Evolutionary conservation across 2,888 invertebrate species (phyloP).

Genomic region (Noctua pronuba): DNA sequence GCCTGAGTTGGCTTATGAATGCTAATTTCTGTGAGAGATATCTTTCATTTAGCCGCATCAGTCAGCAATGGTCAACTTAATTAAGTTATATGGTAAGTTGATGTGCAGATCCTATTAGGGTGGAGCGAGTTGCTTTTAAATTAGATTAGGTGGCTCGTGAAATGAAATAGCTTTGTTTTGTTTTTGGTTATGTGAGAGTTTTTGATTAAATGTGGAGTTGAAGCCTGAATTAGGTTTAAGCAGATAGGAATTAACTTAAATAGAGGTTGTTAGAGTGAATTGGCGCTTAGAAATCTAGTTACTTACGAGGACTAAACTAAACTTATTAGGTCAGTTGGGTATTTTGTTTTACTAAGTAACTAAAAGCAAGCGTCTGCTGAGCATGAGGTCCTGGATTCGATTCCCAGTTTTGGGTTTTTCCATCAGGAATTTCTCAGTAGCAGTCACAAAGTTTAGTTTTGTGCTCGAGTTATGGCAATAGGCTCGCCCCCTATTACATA

Average conservation of each 20-base stretch:
- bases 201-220: slow-evolving; percentile 2
- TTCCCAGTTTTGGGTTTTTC: neutral
- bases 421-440: neutral
- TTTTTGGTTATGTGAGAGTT: slow-evolving; percentile 32
- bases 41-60: slow-evolving; percentile 84
- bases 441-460: neutral
- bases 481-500: too few species aligned
- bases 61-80: slow-evolving; percentile 78
- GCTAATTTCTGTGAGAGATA: slow-evolving; percentile 86
- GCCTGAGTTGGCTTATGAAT: slow-evolving; percentile 86
- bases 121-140: slow-evolving; percentile 48
- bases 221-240: neutral
- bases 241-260: neutral
- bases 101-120: slow-evolving; percentile 59
- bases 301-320: neutral
- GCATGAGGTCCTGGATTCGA: neutral
- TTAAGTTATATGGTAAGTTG: slow-evolving; percentile 74
- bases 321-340: neutral
- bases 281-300: slow-evolving; percentile 6
- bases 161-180: slow-evolving; percentile 42
- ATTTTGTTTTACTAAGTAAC: neutral
- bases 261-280: neutral
- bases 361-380: neutral
- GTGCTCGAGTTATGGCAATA: neutral
- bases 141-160: slow-evolving; percentile 42